Evolutionary conservation across 2,797 vertebrate genomes (phyloP).

Genomic region (Sebastiscus albofasciatus): DNA sequence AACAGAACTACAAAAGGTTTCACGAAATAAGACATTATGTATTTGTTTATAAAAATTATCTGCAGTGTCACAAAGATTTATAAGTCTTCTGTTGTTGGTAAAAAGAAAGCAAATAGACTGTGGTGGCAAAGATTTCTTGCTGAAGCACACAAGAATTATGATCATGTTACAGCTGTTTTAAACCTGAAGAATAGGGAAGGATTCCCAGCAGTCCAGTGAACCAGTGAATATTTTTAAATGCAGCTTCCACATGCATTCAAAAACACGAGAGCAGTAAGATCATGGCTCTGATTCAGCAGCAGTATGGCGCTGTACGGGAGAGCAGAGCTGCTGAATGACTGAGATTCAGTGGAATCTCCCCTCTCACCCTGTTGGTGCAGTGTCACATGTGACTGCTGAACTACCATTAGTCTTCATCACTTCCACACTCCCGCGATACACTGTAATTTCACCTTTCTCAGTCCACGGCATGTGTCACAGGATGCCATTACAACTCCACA

Average conservation of each 20-base stretch:
- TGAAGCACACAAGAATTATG: background rate
- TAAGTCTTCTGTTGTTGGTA: background rate
- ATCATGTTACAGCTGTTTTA: background rate
- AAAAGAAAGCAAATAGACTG: background rate
- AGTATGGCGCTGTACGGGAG: background rate
- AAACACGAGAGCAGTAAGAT: background rate
- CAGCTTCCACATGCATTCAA: background rate
- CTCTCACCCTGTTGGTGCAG: background rate
- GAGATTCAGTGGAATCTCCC: conserved; percentile 11
- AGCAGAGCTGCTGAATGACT: background rate
- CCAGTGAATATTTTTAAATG: background rate
- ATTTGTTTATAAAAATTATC: background rate
- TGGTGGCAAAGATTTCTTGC: background rate
- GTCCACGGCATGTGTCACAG: conserved; percentile 35
- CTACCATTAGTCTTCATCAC: conserved; percentile 39
- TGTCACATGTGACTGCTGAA: conserved; percentile 5
- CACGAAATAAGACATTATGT: background rate
- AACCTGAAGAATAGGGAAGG: background rate
- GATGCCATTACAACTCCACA: conserved; percentile 35
- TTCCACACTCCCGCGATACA: conserved; percentile 37
- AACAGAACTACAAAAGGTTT: background rate
- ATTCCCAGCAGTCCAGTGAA: background rate
- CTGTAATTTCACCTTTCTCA: conserved; percentile 63
- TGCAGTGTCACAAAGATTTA: background rate
- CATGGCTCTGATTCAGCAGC: background rate